These are phyloP conservation scores for Coptodon rendalli DNA, from an alignment of 2,113 vertebrate genomes.

Conservation along the genomic window DNA sequence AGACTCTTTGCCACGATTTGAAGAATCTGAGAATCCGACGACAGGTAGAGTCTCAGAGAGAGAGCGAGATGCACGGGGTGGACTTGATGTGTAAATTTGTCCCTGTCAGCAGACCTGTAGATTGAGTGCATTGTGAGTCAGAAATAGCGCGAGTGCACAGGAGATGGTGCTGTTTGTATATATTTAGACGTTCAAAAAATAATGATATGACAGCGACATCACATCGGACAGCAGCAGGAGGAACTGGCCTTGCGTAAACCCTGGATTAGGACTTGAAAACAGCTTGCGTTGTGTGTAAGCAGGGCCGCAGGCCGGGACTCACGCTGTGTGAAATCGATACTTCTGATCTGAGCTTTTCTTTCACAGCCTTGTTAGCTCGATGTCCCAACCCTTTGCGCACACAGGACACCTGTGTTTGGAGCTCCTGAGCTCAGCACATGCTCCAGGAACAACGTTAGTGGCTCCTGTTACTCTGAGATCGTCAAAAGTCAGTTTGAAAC, in stretches of 20 bases:
- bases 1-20: neutral
- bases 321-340: neutral
- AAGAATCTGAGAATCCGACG: conserved; percentile 25
- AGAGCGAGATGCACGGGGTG: neutral
- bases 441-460: neutral
- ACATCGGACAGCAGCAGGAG: conserved; percentile 5
- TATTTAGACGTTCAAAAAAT: conserved; percentile 21
- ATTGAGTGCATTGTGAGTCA: conserved; percentile 42
- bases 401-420: neutral
- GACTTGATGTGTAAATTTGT: conserved; percentile 62
- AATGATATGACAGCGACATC: conserved; percentile 21
- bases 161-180: conserved; percentile 15
- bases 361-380: conserved; percentile 19
- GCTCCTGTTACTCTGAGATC: neutral
- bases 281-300: neutral
- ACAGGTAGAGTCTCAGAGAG: conserved; percentile 19
- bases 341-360: neutral
- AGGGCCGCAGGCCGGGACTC: neutral
- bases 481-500: neutral
- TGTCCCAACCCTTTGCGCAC: neutral
- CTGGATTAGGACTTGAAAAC: neutral
- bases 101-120: conserved; percentile 50
- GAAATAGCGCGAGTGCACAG: conserved; percentile 49
- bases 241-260: neutral
- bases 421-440: neutral